Base-by-base conservation (phyloP, 2,113 vertebrate genomes). In the Trichomycterus rosablanca region DNA sequence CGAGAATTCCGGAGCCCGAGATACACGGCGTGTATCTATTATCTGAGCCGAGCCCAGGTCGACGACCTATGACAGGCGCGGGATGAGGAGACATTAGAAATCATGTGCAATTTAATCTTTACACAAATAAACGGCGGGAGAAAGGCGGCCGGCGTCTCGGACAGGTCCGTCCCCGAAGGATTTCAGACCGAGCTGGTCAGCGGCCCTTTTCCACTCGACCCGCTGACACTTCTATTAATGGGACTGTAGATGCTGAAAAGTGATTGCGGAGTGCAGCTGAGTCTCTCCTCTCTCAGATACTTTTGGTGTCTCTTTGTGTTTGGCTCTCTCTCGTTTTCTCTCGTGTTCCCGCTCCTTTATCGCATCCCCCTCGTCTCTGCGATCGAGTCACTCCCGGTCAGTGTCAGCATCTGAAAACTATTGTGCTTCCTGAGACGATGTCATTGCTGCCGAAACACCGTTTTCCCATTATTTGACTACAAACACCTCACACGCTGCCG, bases 21-120 rank as follows among this genome's bases (percentile, higher is more conserved):
- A 87, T 80, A 83, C 87, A 79, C 86, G 75, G 84, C 82, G 90
- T 95, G 92, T 97, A 91, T 93, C 93, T 90, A 95, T 97, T 98
- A 97, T 94, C 90, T 88, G 82, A 83, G 81, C 76, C 70, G 78
- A 87, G 65, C 62, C 81, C 83, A 89, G 94, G 95, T 96, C 89
- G 78, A 32, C 57, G 90, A 94, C 94, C 94, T 92, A 80, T 87
- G 90, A 88, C 92, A 89, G 87, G 81, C 66, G 34, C 56, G 81
- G 83, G 83, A 78, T 80, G 89, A 83, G 77, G 83, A 89, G 84
- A 93, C 92, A 89, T 90, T 88, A 87, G 86, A 90, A 90, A 91
- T 93, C 89, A 92, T 91, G 92, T 92, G 93, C 91, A 95, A 93
- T 97, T 97, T 95, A 97, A 96, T 95, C 91, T 96, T 90, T 89